A percentile compares a stretch with the other conserved stretches of the same genome.
Evolutionary conservation across 2,797 vertebrate species (phyloP).

Genomic region (Okamejei kenojei): DNA sequence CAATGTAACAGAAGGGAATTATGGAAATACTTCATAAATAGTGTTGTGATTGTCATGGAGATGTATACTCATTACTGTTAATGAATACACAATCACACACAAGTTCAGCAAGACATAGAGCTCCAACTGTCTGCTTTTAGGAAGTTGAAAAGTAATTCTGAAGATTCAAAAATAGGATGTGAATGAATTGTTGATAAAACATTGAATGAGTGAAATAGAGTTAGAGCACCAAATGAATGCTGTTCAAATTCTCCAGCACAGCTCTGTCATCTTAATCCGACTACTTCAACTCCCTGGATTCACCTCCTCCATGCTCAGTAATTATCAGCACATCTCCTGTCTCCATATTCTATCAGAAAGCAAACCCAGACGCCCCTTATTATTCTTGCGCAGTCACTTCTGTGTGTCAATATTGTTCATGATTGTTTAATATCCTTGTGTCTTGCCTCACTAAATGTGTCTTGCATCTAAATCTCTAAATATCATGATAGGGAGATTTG

Average conservation of each 20-base stretch:
- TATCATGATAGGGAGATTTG: too few species aligned
- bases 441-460: neutral
- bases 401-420: too few species aligned
- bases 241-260: neutral
- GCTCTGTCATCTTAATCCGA: neutral
- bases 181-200: neutral
- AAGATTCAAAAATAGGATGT: neutral
- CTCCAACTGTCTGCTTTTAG: neutral
- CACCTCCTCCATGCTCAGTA: neutral
- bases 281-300: neutral
- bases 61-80: too few species aligned
- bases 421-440: neutral
- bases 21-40: neutral
- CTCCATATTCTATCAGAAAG: neutral
- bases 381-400: neutral
- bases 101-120: neutral
- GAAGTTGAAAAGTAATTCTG: neutral
- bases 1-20: neutral
- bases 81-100: too few species aligned
- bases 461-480: neutral
- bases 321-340: neutral
- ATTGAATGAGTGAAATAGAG: neutral
- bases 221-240: neutral
- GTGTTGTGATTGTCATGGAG: neutral
- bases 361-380: neutral